phyloP scores from a whole-genome alignment of 2,888 invertebrate species.

The Scaptomyza caliginosa region DNA sequence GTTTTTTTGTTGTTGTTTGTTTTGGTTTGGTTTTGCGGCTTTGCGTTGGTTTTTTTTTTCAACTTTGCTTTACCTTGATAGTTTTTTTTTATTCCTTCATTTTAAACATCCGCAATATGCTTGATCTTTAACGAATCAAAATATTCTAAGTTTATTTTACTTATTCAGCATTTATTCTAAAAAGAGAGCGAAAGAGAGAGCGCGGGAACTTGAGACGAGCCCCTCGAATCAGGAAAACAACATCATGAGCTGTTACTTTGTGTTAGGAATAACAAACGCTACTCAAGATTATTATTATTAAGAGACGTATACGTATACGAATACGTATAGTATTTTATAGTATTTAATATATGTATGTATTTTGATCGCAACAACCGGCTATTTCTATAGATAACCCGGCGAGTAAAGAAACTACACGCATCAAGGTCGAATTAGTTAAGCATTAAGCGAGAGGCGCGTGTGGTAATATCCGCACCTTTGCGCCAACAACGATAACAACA shows the following conservation, averaged over 20 bases:
- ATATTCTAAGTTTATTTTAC: background rate
- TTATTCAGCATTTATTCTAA: constrained; percentile 6
- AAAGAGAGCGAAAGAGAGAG: constrained; percentile 1
- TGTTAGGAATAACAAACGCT: background rate
- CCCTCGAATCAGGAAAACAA: constrained; percentile 23
- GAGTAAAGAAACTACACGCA: constrained; percentile 26
- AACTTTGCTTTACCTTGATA: constrained; percentile 43
- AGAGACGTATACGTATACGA: background rate
- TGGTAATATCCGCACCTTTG: constrained; percentile 28
- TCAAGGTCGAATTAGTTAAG: constrained; percentile 74
- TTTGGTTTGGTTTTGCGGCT: constrained; percentile 14
- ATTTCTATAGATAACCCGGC: constrained; percentile 56
- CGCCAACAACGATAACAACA: constrained; percentile 14
- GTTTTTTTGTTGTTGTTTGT: background rate
- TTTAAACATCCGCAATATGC: constrained; percentile 18
- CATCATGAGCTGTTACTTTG: background rate
- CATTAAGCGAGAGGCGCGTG: constrained; percentile 47
- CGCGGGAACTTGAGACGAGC: constrained; percentile 54
- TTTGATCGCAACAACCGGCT: constrained; percentile 36
- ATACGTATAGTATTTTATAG: background rate
- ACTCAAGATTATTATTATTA: background rate
- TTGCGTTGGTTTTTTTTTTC: constrained; percentile 13
- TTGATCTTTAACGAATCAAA: too few species aligned
- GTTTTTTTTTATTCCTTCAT: background rate
- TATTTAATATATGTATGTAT: constrained; percentile 1